These are phyloP conservation scores for Astyanax mexicanus DNA, from an alignment of 2,797 vertebrate species.

Conservation along the genomic window DNA sequence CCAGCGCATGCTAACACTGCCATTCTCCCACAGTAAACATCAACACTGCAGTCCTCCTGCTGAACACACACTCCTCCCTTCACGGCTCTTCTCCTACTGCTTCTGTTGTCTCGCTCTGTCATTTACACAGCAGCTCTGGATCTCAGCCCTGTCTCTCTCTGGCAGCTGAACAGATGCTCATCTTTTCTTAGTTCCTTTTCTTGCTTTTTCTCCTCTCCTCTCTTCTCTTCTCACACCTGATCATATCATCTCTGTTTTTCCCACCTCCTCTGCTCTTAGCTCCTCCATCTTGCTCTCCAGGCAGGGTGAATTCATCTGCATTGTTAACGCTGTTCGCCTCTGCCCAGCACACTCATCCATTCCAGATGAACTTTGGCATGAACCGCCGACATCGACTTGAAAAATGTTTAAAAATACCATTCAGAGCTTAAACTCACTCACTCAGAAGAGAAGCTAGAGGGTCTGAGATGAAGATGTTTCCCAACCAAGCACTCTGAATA, in stretches of 20 bases:
- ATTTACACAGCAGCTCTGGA: slow-evolving; percentile 19
- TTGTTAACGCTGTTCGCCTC: slow-evolving; percentile 36
- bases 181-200: not conserved
- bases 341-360: slow-evolving; percentile 30
- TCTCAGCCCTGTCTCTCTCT: slow-evolving; percentile 6
- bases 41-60: slow-evolving; percentile 20
- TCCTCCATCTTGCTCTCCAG: slow-evolving; percentile 3
- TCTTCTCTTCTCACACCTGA: not conserved
- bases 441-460: slow-evolving; percentile 27
- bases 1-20: slow-evolving; percentile 1
- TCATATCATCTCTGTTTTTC: slow-evolving; percentile 4
- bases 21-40: not conserved
- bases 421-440: slow-evolving; percentile 16
- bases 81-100: slow-evolving; percentile 17
- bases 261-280: slow-evolving; percentile 21
- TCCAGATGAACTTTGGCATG: slow-evolving; percentile 21
- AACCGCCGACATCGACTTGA: slow-evolving; percentile 26
- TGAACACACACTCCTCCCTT: not conserved
- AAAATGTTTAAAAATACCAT: slow-evolving; percentile 25
- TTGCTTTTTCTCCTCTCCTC: too few relatives aligned
- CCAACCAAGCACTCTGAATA: slow-evolving; percentile 24
- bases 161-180: slow-evolving; percentile 9
- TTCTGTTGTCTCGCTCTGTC: slow-evolving; percentile 15
- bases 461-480: slow-evolving; percentile 32
- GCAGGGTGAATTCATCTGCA: slow-evolving; percentile 35